Evolutionary conservation across 2,888 invertebrate genomes (phyloP).

Genomic region (Sicus ferrugineus): DNA sequence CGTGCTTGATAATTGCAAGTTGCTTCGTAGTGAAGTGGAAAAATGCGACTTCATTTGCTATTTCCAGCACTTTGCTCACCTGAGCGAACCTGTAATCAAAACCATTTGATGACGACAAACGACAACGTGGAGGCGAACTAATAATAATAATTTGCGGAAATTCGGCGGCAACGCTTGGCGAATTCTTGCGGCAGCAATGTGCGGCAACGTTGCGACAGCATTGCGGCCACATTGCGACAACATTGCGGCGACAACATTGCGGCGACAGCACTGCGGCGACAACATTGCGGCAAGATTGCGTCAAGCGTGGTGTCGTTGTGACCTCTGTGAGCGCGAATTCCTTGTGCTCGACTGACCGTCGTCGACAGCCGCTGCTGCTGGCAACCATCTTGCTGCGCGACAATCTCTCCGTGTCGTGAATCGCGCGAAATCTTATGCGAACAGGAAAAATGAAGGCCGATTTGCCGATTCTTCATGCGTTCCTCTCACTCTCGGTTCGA

Average conservation of each 20-base stretch:
- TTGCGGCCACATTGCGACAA: too few relatives aligned
- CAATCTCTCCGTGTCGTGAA: neutral
- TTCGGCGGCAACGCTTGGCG: slow-evolving; percentile 23
- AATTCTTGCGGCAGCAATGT: too few relatives aligned
- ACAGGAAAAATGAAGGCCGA: neutral
- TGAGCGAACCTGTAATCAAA: too few relatives aligned
- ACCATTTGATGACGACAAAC: neutral
- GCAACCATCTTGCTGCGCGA: neutral
- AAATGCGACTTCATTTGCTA: too few relatives aligned
- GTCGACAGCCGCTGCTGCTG: slow-evolving; percentile 9
- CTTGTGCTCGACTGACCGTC: neutral
- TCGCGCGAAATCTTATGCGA: neutral
- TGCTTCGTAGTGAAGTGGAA: too few relatives aligned
- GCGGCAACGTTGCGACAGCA: too few relatives aligned
- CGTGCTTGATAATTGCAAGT: too few relatives aligned
- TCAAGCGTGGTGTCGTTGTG: neutral
- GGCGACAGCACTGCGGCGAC: too few relatives aligned
- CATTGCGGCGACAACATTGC: too few relatives aligned
- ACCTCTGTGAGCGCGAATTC: neutral
- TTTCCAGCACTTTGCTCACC: too few relatives aligned
- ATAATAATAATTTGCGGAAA: too few relatives aligned
- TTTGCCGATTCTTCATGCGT: slow-evolving; percentile 8
- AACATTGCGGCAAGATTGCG: neutral
- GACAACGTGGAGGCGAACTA: too few relatives aligned
- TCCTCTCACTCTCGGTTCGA: slow-evolving; percentile 27